A percentile compares a stretch with the other conserved stretches of the same genome.
Conservation (phyloP, 2,888 invertebrate genomes). For the Clanis bilineata region DNA sequence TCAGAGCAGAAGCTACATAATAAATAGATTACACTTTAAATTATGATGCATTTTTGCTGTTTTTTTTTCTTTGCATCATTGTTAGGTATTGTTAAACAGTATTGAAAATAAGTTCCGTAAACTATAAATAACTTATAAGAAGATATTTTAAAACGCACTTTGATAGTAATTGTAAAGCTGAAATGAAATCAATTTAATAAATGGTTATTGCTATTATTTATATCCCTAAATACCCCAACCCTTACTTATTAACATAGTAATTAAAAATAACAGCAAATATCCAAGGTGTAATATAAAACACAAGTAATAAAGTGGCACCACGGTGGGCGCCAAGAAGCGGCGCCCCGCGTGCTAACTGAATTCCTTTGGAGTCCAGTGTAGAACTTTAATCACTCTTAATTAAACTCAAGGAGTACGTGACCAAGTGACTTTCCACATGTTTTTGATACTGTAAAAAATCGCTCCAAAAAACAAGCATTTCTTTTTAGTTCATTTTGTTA, state of each 20-base stretch:
- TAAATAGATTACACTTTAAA: too few relatives aligned
- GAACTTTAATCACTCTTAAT: constrained; percentile 67
- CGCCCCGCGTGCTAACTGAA: constrained; percentile 35
- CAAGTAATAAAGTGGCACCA: constrained; percentile 38
- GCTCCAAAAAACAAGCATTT: not conserved
- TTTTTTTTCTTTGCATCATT: too few relatives aligned
- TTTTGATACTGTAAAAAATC: constrained; percentile 31
- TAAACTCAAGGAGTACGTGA: constrained; percentile 64
- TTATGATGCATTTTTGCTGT: too few relatives aligned
- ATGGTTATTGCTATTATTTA: not conserved
- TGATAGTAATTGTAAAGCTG: too few relatives aligned
- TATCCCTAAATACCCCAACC: not conserved
- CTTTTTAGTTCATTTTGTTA: not conserved
- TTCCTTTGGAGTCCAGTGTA: constrained; percentile 42
- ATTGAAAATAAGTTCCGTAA: too few relatives aligned
- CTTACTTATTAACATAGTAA: not conserved
- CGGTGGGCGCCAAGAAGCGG: constrained; percentile 42
- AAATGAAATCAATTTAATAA: not conserved
- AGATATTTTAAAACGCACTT: too few relatives aligned
- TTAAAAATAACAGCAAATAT: not conserved
- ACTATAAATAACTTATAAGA: too few relatives aligned
- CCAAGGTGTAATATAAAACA: not conserved
- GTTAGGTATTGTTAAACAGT: too few relatives aligned
- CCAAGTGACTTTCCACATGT: constrained; percentile 42
- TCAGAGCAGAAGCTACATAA: too few relatives aligned